phyloP scores from a whole-genome alignment of 1,140 invertebrate genomes.

The Eumaeus atala region DNA sequence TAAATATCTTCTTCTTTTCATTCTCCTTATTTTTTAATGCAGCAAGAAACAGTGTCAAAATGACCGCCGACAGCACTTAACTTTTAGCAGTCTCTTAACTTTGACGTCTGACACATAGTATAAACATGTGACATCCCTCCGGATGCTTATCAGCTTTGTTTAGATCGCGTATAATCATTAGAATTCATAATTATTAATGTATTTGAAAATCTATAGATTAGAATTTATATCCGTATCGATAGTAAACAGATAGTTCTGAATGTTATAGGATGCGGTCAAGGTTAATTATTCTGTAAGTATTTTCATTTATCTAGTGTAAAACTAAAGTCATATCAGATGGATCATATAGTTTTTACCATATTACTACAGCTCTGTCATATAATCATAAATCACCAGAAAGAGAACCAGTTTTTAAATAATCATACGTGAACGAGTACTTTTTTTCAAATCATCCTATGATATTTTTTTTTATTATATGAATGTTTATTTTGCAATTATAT shows the following conservation, averaged over 20 bases:
- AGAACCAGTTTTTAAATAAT: too few species aligned
- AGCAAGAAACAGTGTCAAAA: too few species aligned
- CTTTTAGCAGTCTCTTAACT: neutral
- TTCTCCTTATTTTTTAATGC: too few species aligned
- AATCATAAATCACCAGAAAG: too few species aligned
- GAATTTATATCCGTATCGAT: neutral
- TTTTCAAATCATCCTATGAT: too few species aligned
- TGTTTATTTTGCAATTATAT: too few species aligned
- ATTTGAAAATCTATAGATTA: neutral
- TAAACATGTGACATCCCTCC: neutral
- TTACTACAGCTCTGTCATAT: too few species aligned
- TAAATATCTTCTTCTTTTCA: too few species aligned
- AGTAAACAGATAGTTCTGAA: neutral
- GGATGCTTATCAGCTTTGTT: neutral
- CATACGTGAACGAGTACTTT: too few species aligned
- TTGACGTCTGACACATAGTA: neutral
- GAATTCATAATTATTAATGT: neutral
- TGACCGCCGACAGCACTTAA: too few species aligned
- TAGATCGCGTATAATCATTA: neutral
- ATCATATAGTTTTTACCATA: too few species aligned
- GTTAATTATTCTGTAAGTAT: constrained; percentile 35
- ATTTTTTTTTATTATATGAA: too few species aligned
- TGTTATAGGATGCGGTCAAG: constrained; percentile 29
- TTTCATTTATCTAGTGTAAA: constrained; percentile 10
- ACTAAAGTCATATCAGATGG: constrained; percentile 5